Percentiles rank a stretch among this genome's conserved stretches.
Conservation (phyloP, 2,888 invertebrate species). For the Lamproptera curius region DNA sequence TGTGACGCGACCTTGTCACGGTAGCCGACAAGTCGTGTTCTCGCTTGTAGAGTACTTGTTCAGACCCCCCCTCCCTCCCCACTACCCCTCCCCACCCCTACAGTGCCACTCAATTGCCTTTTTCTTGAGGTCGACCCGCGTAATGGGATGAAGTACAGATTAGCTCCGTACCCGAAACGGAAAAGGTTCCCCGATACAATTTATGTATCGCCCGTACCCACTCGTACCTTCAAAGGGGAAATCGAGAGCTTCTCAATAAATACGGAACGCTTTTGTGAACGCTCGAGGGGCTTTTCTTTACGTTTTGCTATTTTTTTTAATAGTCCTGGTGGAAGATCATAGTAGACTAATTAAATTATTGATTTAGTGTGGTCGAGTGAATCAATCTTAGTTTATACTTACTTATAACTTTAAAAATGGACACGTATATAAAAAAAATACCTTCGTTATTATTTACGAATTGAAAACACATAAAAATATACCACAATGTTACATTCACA, state of each 20-base stretch:
- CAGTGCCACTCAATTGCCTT: slow-evolving; percentile 64
- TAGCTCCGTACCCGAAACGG: slow-evolving; percentile 62
- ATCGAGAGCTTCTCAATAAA: background rate
- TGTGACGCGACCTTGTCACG: slow-evolving; percentile 30
- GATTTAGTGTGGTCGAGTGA: too few relatives aligned
- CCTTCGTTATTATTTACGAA: too few relatives aligned
- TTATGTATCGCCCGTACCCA: slow-evolving; percentile 30
- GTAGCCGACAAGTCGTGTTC: slow-evolving; percentile 57
- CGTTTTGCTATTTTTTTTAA: too few relatives aligned
- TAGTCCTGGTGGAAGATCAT: too few relatives aligned
- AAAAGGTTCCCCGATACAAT: slow-evolving; percentile 35
- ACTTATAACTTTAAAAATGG: too few relatives aligned
- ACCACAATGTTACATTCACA: too few relatives aligned
- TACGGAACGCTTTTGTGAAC: background rate
- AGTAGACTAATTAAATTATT: too few relatives aligned
- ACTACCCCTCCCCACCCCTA: slow-evolving; percentile 34
- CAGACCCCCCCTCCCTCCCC: slow-evolving; percentile 38
- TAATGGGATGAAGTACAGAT: slow-evolving; percentile 72
- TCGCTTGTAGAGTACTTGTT: slow-evolving; percentile 62
- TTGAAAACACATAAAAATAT: too few relatives aligned
- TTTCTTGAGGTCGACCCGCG: slow-evolving; percentile 67
- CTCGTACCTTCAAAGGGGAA: slow-evolving; percentile 22
- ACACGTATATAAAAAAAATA: too few relatives aligned
- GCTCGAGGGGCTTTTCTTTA: too few relatives aligned
- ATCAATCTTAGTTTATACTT: too few relatives aligned